These are phyloP conservation scores for Xyliphius kryptos DNA, from an alignment of 2,113 vertebrate species.

Conservation along the genomic window DNA sequence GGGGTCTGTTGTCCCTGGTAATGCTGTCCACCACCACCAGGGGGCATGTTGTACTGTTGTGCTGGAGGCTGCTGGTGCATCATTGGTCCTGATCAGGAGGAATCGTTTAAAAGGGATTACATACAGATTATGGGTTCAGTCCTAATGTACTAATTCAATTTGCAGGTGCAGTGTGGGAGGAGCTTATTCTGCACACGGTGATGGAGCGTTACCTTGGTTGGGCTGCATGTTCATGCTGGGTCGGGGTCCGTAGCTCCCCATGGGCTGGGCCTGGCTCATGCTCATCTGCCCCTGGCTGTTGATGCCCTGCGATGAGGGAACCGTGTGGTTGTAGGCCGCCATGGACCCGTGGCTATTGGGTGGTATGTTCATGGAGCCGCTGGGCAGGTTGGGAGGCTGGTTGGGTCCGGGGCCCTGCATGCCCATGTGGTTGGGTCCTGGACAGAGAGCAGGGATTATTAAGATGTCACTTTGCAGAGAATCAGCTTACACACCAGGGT, in stretches of 20 bases:
- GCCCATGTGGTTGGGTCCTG: slow-evolving; percentile 95
- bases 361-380: slow-evolving; percentile 89
- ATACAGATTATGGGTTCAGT: no score
- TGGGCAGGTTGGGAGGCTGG: slow-evolving; percentile 88
- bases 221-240: slow-evolving; percentile 97
- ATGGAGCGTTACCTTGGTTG: slow-evolving; percentile 78
- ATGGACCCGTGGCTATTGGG: slow-evolving; percentile 89
- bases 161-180: no score
- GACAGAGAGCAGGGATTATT: slow-evolving; percentile 49
- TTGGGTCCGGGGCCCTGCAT: slow-evolving; percentile 95
- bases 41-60: slow-evolving; percentile 95
- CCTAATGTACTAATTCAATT: no score
- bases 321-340: slow-evolving; percentile 91
- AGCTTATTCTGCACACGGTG: no score
- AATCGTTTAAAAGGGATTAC: no score
- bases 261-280: slow-evolving; percentile 91
- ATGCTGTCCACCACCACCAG: slow-evolving; percentile 85
- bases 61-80: slow-evolving; percentile 96
- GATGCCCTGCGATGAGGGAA: slow-evolving; percentile 86
- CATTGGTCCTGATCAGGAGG: slow-evolving; percentile 92
- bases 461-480: no score
- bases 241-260: slow-evolving; percentile 91
- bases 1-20: slow-evolving; percentile 96
- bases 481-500: no score
- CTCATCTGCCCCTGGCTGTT: slow-evolving; percentile 93